Conservation (phyloP, 2,888 invertebrate species). For the Drosophila siamana region DNA sequence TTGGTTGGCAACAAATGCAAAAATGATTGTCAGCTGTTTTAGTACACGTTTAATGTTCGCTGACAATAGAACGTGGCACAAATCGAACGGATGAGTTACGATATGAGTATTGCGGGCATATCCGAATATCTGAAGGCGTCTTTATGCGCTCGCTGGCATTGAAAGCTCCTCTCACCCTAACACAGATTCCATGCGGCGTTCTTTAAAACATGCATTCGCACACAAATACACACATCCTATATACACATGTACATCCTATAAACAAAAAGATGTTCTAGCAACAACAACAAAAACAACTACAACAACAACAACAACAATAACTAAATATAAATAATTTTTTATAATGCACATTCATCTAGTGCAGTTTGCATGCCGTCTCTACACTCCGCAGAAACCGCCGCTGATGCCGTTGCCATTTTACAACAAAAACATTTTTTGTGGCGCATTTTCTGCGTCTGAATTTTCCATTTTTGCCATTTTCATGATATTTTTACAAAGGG, state of each 20-base stretch:
- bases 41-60: constrained; percentile 45
- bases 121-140: constrained; percentile 13
- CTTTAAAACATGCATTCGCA: constrained; percentile 10
- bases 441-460: constrained; percentile 73
- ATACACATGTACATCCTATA: constrained; percentile 20
- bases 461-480: constrained; percentile 79
- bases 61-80: constrained; percentile 49
- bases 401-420: constrained; percentile 47
- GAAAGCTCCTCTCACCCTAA: constrained; percentile 39
- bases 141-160: constrained; percentile 42
- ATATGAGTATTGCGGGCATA: not conserved
- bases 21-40: constrained; percentile 65
- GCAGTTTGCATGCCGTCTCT: not conserved
- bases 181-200: constrained; percentile 46
- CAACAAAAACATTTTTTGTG: constrained; percentile 75
- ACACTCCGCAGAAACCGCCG: not conserved
- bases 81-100: constrained; percentile 37
- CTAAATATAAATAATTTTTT: constrained; percentile 70
- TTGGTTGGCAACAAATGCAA: constrained; percentile 48
- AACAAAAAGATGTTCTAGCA: constrained; percentile 30
- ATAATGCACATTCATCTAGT: constrained; percentile 58
- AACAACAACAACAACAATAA: constrained; percentile 37
- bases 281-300: constrained; percentile 22
- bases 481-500: constrained; percentile 69
- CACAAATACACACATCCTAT: constrained; percentile 5